Conservation (phyloP, 2,888 invertebrate species). For the Trissolcus japonicus region DNA sequence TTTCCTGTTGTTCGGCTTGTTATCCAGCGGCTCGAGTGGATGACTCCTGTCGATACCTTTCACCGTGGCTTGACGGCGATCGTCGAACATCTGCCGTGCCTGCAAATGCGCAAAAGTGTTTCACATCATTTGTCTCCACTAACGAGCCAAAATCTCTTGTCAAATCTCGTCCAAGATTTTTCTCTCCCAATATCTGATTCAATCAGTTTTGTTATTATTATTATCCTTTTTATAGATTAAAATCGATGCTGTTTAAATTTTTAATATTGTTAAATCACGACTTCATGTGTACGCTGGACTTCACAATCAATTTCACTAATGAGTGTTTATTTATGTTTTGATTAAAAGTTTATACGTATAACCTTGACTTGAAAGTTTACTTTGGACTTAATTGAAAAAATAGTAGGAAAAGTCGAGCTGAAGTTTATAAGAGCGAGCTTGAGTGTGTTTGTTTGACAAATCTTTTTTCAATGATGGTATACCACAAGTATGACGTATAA, state of each 20-base stretch:
- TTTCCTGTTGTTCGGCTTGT: conserved; percentile 74
- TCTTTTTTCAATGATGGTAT: not conserved
- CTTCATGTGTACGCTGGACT: conserved; percentile 11
- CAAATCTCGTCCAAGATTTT: conserved; percentile 4
- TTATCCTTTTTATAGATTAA: not conserved
- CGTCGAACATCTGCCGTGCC: conserved; percentile 92
- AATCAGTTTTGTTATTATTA: not conserved
- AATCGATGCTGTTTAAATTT: not conserved
- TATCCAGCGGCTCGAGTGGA: conserved; percentile 85
- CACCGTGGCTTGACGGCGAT: conserved; percentile 82
- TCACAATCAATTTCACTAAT: conserved; percentile 18
- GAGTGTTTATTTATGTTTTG: conserved; percentile 36
- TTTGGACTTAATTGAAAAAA: conserved; percentile 42
- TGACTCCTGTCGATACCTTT: conserved; percentile 88
- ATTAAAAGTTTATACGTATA: conserved; percentile 44
- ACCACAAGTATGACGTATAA: not conserved
- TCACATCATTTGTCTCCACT: conserved; percentile 10
- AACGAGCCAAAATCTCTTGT: conserved; percentile 15
- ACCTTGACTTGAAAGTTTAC: conserved; percentile 42
- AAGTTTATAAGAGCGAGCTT: conserved; percentile 34
- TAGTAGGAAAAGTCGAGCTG: conserved; percentile 29
- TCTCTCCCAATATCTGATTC: not conserved
- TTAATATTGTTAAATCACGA: conserved; percentile 14
- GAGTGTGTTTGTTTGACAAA: conserved; percentile 10
- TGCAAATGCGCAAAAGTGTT: conserved; percentile 65